Base-by-base conservation (phyloP, 2,888 invertebrate species). In the Mesorhabditis belari region DNA sequence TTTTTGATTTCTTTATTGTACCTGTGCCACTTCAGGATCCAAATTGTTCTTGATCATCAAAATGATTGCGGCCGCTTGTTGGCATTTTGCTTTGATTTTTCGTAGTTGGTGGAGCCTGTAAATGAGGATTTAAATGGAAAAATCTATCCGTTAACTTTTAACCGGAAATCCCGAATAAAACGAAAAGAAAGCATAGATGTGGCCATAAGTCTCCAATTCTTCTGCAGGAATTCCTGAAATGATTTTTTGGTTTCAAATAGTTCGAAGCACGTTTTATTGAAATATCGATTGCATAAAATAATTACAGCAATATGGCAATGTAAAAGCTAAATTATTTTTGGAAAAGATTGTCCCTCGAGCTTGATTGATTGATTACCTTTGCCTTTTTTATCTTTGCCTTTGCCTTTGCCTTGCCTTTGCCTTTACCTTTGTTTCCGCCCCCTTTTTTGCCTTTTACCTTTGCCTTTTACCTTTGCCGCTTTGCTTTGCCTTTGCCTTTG, bases 1-100 rank as follows among this genome's bases (percentile, higher is more conserved):
- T n/a, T n/a, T 27, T 9, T 6, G 9, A 9, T 35, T n/a, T 35
- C 44, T 35, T 1, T 35, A 9, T 35, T n/a, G 12, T n/a, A 35
- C 44, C 21, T 70, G 65, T 3, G 86, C 86, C n/a, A 87, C 86
- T 24, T 77, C 75, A 2, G 84, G 85, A 76, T 87, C 87, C 71
- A 87, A 81, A 76, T 87, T 87, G 77, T 87, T 87, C 82, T 86
- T 83, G 64, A 87, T 85, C 87, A 87, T 87, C 57, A 85, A 84
- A 82, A 86, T 86, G 27, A 87, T 84, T 35, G 86, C 85, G 0
- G 85, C 85, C 0, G 84, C 85, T 61, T 79, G 76, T 29, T 68
- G 64, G 26, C 68, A 69, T n/a, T 69, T 66, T 1, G 74, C 73
- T 0, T 64, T 62, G 21, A 79, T 77, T 26, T 74, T 69, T 29